Conservation (phyloP, 2,888 invertebrate species). For the Nomada fabriciana region DNA sequence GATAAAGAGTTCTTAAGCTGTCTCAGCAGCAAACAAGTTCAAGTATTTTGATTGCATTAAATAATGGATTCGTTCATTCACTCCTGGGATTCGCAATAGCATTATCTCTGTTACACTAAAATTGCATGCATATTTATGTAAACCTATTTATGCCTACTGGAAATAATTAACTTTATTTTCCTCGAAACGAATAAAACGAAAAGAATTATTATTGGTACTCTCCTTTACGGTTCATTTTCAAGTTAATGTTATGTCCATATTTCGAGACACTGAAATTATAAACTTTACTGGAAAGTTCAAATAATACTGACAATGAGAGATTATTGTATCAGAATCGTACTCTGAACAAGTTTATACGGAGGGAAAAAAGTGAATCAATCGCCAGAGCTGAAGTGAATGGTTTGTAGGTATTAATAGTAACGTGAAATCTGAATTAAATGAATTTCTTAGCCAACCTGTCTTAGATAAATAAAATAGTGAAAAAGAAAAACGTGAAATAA, state of each 20-base stretch:
- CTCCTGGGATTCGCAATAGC: too few relatives aligned
- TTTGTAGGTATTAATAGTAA: background rate
- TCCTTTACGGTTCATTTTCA: background rate
- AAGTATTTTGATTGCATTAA: background rate
- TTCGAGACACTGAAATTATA: background rate
- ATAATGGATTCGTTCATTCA: background rate
- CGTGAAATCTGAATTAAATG: background rate
- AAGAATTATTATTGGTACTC: too few relatives aligned
- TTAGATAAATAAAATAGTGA: background rate
- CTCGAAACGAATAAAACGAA: too few relatives aligned
- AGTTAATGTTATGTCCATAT: background rate
- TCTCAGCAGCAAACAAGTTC: background rate
- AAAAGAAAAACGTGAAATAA: constrained; percentile 28
- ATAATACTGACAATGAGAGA: background rate
- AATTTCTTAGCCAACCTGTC: background rate
- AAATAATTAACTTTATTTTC: too few relatives aligned
- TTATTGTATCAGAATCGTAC: background rate
- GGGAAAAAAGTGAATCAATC: background rate
- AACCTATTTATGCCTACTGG: too few relatives aligned
- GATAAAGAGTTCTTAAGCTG: too few relatives aligned
- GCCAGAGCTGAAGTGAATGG: background rate
- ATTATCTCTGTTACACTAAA: too few relatives aligned
- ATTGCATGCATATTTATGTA: too few relatives aligned
- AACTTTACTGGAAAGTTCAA: background rate
- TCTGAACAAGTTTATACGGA: background rate